phyloP scores from a whole-genome alignment of 1,140 invertebrate genomes.

The Pogonomyrmex barbatus region DNA sequence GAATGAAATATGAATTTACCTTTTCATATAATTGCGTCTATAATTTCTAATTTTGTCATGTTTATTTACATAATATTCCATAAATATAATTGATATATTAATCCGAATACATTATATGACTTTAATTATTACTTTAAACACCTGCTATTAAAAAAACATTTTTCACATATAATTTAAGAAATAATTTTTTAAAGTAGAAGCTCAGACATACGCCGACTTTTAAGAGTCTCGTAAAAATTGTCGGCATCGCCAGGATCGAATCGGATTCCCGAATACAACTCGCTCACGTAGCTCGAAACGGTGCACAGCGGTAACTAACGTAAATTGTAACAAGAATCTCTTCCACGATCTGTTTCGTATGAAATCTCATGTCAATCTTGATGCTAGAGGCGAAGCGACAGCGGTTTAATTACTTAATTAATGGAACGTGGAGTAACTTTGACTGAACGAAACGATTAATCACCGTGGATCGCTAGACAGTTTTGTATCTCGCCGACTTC shows the following conservation, averaged over 20 bases:
- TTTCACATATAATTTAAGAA: not conserved
- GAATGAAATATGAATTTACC: not conserved
- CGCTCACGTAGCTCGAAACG: not conserved
- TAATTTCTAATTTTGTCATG: not conserved
- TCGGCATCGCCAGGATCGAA: not conserved
- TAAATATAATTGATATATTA: not conserved
- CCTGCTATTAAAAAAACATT: not conserved
- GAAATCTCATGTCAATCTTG: conserved; percentile 54
- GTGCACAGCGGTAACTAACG: not conserved
- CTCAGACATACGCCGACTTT: not conserved
- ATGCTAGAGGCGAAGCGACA: conserved; percentile 36
- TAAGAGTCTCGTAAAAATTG: not conserved
- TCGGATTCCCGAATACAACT: not conserved
- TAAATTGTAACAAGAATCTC: conserved; percentile 40
- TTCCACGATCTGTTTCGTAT: conserved; percentile 45
- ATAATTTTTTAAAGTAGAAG: not conserved
- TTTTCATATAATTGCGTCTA: not conserved
- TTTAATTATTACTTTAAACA: not conserved
- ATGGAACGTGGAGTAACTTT: conserved; percentile 50
- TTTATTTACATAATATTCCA: not conserved
- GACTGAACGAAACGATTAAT: conserved; percentile 68
- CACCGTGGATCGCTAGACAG: conserved; percentile 44
- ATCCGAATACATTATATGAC: not conserved
- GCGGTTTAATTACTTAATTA: conserved; percentile 73
- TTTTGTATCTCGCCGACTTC: conserved; percentile 64